Evolutionary conservation across 2,888 invertebrate species (phyloP).

Genomic region (Drosophila anomalata): DNA sequence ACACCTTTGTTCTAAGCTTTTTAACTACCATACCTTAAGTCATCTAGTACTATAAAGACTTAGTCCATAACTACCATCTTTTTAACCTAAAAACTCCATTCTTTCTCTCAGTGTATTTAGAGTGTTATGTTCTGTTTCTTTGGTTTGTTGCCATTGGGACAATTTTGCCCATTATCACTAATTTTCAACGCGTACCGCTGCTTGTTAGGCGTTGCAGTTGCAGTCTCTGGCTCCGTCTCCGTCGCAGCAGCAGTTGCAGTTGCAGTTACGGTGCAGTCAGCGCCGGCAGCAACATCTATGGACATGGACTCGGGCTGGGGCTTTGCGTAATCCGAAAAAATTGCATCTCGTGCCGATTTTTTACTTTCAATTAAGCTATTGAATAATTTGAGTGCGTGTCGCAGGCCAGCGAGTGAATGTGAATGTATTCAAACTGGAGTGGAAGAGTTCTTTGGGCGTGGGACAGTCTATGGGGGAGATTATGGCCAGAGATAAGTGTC

Average conservation of each 20-base stretch:
- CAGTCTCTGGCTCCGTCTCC: slow-evolving; percentile 2
- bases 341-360: slow-evolving; percentile 68
- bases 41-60: too few relatives aligned
- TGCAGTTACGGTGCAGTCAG: slow-evolving; percentile 7
- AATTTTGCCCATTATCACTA: slow-evolving; percentile 79
- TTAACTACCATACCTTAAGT: too few relatives aligned
- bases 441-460: slow-evolving; percentile 44
- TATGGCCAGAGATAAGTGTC: slow-evolving; percentile 10
- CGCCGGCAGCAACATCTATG: slow-evolving; percentile 25
- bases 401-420: slow-evolving; percentile 62
- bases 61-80: too few relatives aligned
- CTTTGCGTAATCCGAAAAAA: slow-evolving; percentile 74
- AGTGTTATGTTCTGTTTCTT: slow-evolving; percentile 29
- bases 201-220: slow-evolving; percentile 63
- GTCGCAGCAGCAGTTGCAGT: slow-evolving; percentile 4
- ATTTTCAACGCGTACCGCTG: slow-evolving; percentile 67
- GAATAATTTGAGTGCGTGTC: slow-evolving; percentile 72
- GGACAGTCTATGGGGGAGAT: slow-evolving; percentile 14
- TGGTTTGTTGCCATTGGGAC: slow-evolving; percentile 67
- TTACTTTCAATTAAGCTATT: slow-evolving; percentile 79
- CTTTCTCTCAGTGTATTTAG: slow-evolving; percentile 12
- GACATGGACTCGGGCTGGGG: slow-evolving; percentile 56
- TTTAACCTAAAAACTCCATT: not conserved
- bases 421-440: slow-evolving; percentile 13
- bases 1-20: too few relatives aligned